Evolutionary conservation across 2,797 vertebrate species (phyloP), one percentile per base, ranked within the genome.

Genomic region (Protosalanx chinensis): DNA sequence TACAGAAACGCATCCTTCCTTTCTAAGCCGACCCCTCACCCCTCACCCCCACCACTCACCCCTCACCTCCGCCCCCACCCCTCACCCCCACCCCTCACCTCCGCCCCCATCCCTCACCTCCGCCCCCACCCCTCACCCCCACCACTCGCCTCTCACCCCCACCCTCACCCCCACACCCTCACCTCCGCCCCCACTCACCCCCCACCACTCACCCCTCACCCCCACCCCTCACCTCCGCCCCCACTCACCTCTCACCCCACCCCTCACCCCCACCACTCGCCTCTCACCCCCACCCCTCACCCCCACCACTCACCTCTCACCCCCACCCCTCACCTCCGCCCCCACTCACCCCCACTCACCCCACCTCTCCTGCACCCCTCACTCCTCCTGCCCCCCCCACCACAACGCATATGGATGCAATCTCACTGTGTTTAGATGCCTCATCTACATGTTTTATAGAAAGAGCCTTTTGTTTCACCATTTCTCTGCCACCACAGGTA

Each of bases 341-440:
- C 35, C 35, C 30, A 27, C 59, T 46, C 46, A 59, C 57, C 27
- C 68, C 84, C 51, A 65, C 71, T 72, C 69, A 75, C 61, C 61
- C 29, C 23, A 27, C 23, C 23, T 27, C 23, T 27, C 23, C 23
- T 27, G 23, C 23, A 1, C 23, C 23, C 23, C 23, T 27, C 23
- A 27, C 23, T 27, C 23, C 23, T 27, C 23, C 23, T 27, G 23
- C 35, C 59, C 41, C 49, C 57, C 27, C 68, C 84, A 76, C 81
- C 83, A 91, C 51, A 16, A 6, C 51, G 23, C 64, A 66, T 82
- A 83, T 82, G 87, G 87, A 87, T 77, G 12, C 82, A 88, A 88
- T 89, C 83, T 79, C 77, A 78, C 81, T 78, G 73, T 77, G 78
- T 10, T 10, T 20, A 79, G 84, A 79, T 71, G 86, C 81, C 74